Base-by-base conservation (phyloP, 2,113 vertebrate species). In the Serilophus lunatus region DNA sequence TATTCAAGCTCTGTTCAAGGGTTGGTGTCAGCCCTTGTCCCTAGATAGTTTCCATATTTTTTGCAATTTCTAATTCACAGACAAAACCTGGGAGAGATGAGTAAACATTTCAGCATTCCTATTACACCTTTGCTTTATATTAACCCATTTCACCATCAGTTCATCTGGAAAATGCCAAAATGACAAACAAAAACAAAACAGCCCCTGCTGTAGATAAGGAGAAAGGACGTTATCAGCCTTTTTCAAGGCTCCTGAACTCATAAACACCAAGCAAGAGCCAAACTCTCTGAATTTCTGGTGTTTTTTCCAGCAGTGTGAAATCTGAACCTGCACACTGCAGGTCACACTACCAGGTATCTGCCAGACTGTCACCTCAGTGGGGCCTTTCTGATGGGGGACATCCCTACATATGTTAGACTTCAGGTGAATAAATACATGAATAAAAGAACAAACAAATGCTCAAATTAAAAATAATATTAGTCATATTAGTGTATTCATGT, bases 291-390 rank as follows among this genome's bases (percentile, higher is more conserved):
- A 78, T 71, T 85, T 49, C 40, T 64, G 78, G 12, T 44, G 38
- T 0, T 82, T 90, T 71, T 77, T 85, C 77, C 93, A 89, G 84
- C 40, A 54, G 47, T 57, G 57, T 60, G 57, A 79, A 93, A 90
- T 33, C 50, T 57, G 33, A 13, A 47, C 51, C 51, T 0, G 0
- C 3, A 4, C 2, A 2, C 1, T 25, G 20, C 26, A 72, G 57
- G 63, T 83, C 40, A 15, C 22, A 9, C 26, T 38, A 26, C 9
- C 61, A 72, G n/a, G 13, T 26, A 64, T 61, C 65, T 89, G 38
- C 51, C 78, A 76, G 65, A 47, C 18, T 66, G 63, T 1, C 38
- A n/a, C 23, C 1, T 1, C 59, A 45, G 29, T 0, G 0, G 24
- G 71, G 36, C 45, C n/a, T 69, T 59, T 68, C 57, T 69, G 54